Base-by-base conservation (phyloP, 2,113 vertebrate species). In the Porphyrio hochstetteri region DNA sequence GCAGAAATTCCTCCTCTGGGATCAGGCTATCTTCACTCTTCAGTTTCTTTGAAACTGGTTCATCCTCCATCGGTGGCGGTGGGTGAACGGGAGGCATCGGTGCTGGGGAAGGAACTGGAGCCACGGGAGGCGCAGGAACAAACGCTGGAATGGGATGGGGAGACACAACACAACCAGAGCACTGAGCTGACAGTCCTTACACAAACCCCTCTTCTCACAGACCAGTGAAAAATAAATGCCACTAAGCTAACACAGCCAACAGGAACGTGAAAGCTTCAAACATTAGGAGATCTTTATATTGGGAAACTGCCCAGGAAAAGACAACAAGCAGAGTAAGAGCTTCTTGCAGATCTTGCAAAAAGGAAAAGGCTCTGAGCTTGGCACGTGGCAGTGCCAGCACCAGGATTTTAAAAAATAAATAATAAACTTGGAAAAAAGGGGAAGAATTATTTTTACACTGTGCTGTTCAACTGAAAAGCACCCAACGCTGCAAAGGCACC, bases 11-110 rank as follows among this genome's bases (percentile, higher is more conserved):
- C 52, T 99, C 99, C 95, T 99, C 99, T 15, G 99, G 99, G 68
- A 99, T 99, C 33, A 99, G 98, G 95, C 99, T 99, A 44, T 99
- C 99, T 93, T 99, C 99, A 0, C 98, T 99, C 98, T 99, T 99
- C 97, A 99, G 98, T 91, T 99, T 99, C 98, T 99, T 99, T 67
- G 96, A 99, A 79, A 98, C 82, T 2, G 99, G 99, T 85, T 99
- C 99, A 76, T 99, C 99, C 2, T 99, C 99, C 94, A 99, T 98
- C 60, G 99, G 99, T 9, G 98, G 99, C 0, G 99, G 99, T 1
- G 99, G 99, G 89, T 99, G 99, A 33, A 98, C 95, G 0, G 99
- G 99, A 24, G 99, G 99, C 96, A 98, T 98, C 2, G 99, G 99
- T 1, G 98, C 98, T 0, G 98, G 98, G n/a, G 98, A 97, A 25